phyloP scores from a whole-genome alignment of 2,797 vertebrate species.

The Knipowitschia caucasica region DNA sequence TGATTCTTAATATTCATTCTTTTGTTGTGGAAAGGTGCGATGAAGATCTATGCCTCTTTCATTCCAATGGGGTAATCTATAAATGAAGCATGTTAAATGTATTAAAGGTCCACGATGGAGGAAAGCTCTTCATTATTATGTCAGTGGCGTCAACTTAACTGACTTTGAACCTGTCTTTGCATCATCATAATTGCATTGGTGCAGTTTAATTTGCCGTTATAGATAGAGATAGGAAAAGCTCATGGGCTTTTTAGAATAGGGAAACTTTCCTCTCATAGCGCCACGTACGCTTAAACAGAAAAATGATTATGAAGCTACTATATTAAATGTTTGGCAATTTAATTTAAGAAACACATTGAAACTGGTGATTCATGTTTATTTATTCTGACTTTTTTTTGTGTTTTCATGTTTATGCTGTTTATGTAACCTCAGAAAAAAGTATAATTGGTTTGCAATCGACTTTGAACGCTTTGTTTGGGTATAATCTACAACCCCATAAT shows the following conservation, averaged over 20 bases:
- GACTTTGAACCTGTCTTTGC: not conserved
- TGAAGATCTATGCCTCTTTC: not conserved
- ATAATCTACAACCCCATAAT: not conserved
- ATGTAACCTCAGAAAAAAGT: no score
- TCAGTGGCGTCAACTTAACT: not conserved
- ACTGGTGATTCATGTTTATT: no score
- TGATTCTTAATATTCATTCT: slow-evolving; percentile 2
- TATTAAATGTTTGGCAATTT: no score
- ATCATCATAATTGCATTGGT: not conserved
- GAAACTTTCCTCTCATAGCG: no score
- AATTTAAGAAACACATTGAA: no score
- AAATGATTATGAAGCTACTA: no score
- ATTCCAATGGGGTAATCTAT: not conserved
- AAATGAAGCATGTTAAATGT: not conserved
- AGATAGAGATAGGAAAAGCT: not conserved
- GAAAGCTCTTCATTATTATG: not conserved
- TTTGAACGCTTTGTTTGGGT: no score
- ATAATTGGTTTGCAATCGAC: no score
- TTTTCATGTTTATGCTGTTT: no score
- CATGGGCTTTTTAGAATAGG: not conserved
- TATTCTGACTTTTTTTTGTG: no score
- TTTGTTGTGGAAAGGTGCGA: slow-evolving; percentile 5
- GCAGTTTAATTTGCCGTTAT: slow-evolving; percentile 6
- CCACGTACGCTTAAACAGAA: no score
- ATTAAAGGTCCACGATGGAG: not conserved